Evolutionary conservation across 1,140 invertebrate species (phyloP).

Genomic region (Aphaenogaster rudis): DNA sequence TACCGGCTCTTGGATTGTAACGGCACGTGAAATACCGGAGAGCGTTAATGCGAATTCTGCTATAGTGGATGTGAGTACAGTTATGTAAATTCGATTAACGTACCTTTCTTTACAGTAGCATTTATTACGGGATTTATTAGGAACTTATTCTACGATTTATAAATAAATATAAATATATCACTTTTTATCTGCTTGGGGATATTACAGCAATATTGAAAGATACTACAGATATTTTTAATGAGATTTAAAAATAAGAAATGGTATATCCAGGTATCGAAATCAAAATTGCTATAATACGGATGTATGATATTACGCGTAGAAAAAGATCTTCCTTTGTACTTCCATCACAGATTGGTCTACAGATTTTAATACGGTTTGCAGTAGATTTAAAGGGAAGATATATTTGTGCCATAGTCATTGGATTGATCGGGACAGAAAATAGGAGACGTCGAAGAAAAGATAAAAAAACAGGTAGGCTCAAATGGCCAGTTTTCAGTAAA

Average conservation of each 20-base stretch:
- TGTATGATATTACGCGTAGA: neutral
- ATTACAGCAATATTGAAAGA: neutral
- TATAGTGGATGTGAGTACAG: conserved; percentile 63
- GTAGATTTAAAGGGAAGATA: neutral
- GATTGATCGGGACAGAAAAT: neutral
- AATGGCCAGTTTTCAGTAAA: neutral
- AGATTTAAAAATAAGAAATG: neutral
- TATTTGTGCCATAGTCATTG: neutral
- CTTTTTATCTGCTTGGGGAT: neutral
- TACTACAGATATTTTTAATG: neutral
- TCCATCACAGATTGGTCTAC: neutral
- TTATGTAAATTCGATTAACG: conserved; percentile 2
- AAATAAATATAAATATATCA: neutral
- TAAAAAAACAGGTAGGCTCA: neutral
- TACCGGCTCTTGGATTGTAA: conserved; percentile 18
- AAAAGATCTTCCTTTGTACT: neutral
- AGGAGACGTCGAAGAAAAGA: neutral
- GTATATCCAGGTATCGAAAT: neutral
- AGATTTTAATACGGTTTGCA: neutral
- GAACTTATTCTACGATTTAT: neutral
- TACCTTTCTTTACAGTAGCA: neutral
- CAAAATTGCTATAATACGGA: neutral
- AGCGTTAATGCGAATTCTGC: conserved; percentile 44
- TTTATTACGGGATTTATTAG: neutral
- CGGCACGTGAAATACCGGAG: conserved; percentile 16